These are phyloP conservation scores for Pelvicachromis taeniatus DNA, from an alignment of 2,113 vertebrate species.

Conservation along the genomic window DNA sequence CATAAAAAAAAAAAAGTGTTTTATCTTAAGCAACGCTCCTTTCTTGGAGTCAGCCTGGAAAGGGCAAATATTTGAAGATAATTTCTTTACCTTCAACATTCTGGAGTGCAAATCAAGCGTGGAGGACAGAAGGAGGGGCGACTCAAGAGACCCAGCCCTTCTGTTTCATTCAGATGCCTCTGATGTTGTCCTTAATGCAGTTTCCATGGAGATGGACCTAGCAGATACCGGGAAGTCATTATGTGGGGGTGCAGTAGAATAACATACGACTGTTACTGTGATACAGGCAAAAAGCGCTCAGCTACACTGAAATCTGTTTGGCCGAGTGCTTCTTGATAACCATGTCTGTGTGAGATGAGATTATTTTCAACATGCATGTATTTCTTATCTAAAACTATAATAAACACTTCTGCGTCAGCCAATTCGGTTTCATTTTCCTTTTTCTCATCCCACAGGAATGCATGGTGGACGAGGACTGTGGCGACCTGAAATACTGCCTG, in stretches of 20 bases:
- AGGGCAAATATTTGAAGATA: not conserved
- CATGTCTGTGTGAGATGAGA: not conserved
- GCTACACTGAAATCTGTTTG: not conserved
- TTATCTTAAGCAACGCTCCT: not conserved
- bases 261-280: not conserved
- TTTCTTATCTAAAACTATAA: not conserved
- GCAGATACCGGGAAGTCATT: not conserved
- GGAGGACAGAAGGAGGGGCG: not conserved
- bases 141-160: not conserved
- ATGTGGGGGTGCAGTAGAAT: not conserved
- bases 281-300: not conserved
- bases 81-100: not conserved
- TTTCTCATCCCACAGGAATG: slow-evolving; percentile 78
- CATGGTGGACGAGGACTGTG: slow-evolving; percentile 91
- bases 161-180: not conserved
- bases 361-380: not conserved
- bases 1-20: not conserved
- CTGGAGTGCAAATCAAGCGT: not conserved
- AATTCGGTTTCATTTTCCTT: not conserved
- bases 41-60: not conserved
- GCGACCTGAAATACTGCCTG: slow-evolving; percentile 79
- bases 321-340: not conserved
- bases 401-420: not conserved
- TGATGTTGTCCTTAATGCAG: not conserved
- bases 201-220: not conserved